Evolutionary conservation across 1,140 invertebrate genomes (phyloP), one percentile per base, ranked within the genome.

Genomic region (Drosophila oshimai): DNA sequence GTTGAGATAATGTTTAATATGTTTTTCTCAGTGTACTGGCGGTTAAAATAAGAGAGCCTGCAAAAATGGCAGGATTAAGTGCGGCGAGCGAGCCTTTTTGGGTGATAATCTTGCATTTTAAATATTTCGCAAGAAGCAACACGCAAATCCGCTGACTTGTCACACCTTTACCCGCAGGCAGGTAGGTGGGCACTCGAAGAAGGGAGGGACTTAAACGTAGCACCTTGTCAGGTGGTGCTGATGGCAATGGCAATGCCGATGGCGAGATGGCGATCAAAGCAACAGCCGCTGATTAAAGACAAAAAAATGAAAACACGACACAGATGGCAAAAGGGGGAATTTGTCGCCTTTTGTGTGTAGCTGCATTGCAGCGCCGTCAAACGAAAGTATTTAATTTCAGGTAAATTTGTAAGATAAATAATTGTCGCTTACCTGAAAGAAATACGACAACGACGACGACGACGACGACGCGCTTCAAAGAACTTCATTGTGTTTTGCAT

Each of bases 381-480:
- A 61, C 65, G 57, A 53, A 86, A 73, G 81, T 86, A 86, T 86
- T 86, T 86, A 86, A 86, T 86, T 86, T 86, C 81, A 86, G 81
- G 81, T 86, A 86, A 87, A 86, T 86, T 86, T 86, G 81, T 86
- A 87, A 87, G 81, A 87, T 86, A 86, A 86, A 86, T 87, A 86
- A 86, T 87, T 86, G 81, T 86, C 81, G 61, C 68, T 80, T 87
- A 87, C 81, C 72, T 80, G 80, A 62, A 60, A 33, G 26, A 26
- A 62, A 61, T 42, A 37, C 58, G 37, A 57, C 47, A 17, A 39
- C 53, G 4, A 55, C 37, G 37, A 44, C 49, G 12, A 36, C 51
- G 51, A 34, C 37, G 20, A 76, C 80, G 72, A 71, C 49, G 80
- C 75, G 81, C 81, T 86, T 86, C 80, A 87, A 86, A 86, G 81